Conservation (phyloP, 2,888 invertebrate genomes). For the Stenchaetothrips biformis region DNA sequence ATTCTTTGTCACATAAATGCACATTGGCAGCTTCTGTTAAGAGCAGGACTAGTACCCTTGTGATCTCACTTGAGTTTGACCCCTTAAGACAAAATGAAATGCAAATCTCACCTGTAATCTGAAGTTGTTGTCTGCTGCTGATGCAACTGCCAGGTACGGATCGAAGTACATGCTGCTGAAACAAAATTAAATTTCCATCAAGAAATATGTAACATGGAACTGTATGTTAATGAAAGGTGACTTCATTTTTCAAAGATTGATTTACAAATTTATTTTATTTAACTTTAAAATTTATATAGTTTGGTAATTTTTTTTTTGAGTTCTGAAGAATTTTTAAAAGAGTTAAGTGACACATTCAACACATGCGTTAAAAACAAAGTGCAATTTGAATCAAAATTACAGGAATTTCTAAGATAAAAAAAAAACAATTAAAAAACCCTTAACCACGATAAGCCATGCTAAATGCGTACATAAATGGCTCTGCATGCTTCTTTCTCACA, state of each 20-base stretch:
- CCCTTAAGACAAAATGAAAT: no score
- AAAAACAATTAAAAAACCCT: not conserved
- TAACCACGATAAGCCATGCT: slow-evolving; percentile 21
- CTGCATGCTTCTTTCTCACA: slow-evolving; percentile 14
- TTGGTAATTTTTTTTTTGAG: not conserved
- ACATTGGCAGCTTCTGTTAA: no score
- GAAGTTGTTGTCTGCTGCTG: slow-evolving; percentile 77
- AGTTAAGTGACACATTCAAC: slow-evolving; percentile 32
- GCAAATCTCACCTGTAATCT: slow-evolving; percentile 74
- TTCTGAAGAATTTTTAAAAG: not conserved
- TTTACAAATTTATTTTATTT: slow-evolving; percentile 19
- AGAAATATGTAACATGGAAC: not conserved
- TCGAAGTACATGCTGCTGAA: slow-evolving; percentile 87
- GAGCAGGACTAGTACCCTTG: no score
- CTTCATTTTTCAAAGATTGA: not conserved
- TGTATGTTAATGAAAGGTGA: not conserved
- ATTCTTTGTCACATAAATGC: no score
- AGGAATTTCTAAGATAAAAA: slow-evolving; percentile 27
- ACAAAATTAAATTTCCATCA: slow-evolving; percentile 32
- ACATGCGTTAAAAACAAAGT: slow-evolving; percentile 26
- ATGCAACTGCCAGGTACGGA: slow-evolving; percentile 80
- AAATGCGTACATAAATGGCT: slow-evolving; percentile 21
- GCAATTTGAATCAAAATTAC: slow-evolving; percentile 27
- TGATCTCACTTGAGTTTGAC: no score
- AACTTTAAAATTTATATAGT: slow-evolving; percentile 26